Evolutionary conservation across 2,797 vertebrate species (phyloP).

Genomic region (Rhincodon typus): DNA sequence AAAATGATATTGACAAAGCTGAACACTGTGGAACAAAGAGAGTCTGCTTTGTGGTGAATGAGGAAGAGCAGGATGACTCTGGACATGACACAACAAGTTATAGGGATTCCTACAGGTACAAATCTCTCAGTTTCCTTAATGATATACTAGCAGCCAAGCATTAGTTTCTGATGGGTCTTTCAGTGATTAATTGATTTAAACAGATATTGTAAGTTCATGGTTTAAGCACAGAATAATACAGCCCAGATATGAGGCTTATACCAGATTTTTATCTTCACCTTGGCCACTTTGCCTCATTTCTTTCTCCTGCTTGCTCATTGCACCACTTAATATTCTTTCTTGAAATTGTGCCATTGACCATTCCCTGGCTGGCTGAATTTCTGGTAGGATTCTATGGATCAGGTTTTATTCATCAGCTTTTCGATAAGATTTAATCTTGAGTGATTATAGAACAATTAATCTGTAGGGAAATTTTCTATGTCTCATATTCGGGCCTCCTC

Average conservation of each 20-base stretch:
- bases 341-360: not conserved
- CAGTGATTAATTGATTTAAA: not conserved
- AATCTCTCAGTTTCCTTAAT: not conserved
- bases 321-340: not conserved
- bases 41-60: constrained; percentile 93
- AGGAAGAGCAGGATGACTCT: constrained; percentile 97
- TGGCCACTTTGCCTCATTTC: not conserved
- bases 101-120: constrained; percentile 94
- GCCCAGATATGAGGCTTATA: not conserved
- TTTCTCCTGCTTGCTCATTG: not conserved
- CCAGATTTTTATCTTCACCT: not conserved
- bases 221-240: not conserved
- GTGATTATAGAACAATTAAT: not conserved
- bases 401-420: not conserved
- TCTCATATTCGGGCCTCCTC: not conserved
- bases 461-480: not conserved
- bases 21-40: constrained; percentile 84
- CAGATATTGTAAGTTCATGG: not conserved
- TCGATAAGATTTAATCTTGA: not conserved
- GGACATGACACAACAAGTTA: constrained; percentile 98
- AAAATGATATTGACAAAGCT: constrained; percentile 73
- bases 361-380: not conserved
- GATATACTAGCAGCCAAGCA: not conserved
- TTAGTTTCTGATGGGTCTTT: not conserved
- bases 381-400: not conserved